Evolutionary conservation across 2,888 invertebrate species (phyloP).

Genomic region (Drosophila sordidapex): DNA sequence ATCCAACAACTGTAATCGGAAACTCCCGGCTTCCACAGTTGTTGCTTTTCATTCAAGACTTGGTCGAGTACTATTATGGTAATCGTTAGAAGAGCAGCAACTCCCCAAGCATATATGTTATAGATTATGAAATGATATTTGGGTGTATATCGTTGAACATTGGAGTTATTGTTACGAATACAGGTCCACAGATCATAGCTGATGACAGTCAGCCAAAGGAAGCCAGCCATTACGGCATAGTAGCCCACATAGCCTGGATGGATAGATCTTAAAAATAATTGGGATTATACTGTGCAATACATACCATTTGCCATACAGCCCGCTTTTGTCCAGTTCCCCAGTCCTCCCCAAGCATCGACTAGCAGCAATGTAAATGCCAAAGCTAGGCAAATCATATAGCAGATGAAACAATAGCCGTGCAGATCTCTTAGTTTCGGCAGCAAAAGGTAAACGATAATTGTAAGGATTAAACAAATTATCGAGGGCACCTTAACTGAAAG

Average conservation of each 20-base stretch:
- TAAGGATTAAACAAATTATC: conserved; percentile 89
- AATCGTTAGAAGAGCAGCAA: conserved; percentile 64
- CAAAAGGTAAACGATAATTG: conserved; percentile 84
- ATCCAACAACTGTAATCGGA: conserved; percentile 87
- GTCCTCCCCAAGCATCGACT: neutral
- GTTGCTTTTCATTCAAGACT: conserved; percentile 11
- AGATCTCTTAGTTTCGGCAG: conserved; percentile 26
- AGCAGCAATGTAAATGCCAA: conserved; percentile 9
- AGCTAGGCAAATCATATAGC: conserved; percentile 33
- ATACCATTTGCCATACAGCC: conserved; percentile 18
- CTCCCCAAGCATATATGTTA: conserved; percentile 79
- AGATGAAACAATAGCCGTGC: conserved; percentile 33
- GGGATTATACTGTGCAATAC: neutral
- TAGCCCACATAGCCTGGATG: conserved; percentile 84
- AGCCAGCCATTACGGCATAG: conserved; percentile 91
- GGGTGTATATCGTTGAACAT: conserved; percentile 43
- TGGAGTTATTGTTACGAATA: conserved; percentile 55
- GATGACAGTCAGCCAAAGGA: conserved; percentile 94
- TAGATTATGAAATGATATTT: conserved; percentile 71
- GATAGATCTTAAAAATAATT: neutral
- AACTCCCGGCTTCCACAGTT: conserved; percentile 85
- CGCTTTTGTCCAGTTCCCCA: fast-evolving
- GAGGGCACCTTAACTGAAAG: conserved; percentile 88
- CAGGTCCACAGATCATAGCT: conserved; percentile 92
- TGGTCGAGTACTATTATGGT: conserved; percentile 75